A percentile compares a stretch with the other conserved stretches of the same genome.
Evolutionary conservation across 2,888 invertebrate genomes (phyloP).

Genomic region (Notodonta dromedarius): DNA sequence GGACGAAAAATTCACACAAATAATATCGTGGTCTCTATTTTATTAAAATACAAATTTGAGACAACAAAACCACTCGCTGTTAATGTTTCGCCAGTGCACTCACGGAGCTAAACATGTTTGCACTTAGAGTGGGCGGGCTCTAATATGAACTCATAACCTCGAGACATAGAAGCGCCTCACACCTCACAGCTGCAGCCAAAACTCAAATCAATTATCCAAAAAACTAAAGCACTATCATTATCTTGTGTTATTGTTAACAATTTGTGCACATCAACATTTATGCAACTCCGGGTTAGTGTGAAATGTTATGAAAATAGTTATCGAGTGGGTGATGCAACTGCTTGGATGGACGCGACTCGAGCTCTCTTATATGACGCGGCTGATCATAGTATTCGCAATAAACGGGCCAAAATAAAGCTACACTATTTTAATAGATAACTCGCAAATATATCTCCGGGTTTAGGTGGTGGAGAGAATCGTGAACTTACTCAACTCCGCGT

Average conservation of each 20-base stretch:
- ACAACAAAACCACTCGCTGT: too few species aligned
- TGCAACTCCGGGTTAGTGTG: conserved; percentile 27
- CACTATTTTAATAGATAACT: conserved; percentile 10
- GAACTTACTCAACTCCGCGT: background rate
- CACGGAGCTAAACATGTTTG: background rate
- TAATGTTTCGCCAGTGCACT: background rate
- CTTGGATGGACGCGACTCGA: conserved; percentile 21
- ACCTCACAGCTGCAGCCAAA: background rate
- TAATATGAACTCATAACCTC: conserved; percentile 1
- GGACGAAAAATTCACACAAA: too few species aligned
- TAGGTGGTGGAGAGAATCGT: background rate
- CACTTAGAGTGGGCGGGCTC: conserved; percentile 4
- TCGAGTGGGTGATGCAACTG: conserved; percentile 22
- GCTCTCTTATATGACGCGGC: conserved; percentile 33
- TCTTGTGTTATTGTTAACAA: conserved; percentile 6
- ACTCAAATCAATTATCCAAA: conserved; percentile 1
- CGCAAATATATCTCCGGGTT: background rate
- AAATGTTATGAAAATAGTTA: conserved; percentile 40
- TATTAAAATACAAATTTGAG: too few species aligned
- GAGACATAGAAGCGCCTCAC: background rate
- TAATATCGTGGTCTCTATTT: too few species aligned
- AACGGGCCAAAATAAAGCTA: conserved; percentile 15
- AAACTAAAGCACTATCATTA: conserved; percentile 7
- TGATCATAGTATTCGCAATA: conserved; percentile 23
- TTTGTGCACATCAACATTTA: conserved; percentile 22